Percentiles rank a stretch among this genome's conserved stretches.
phyloP scores from a whole-genome alignment of 2,113 vertebrate genomes.

The Sus scrofa region T2T-Sscrofa CM000814.6:38961501-38962000 shows the following conservation, averaged over 20 bases:
- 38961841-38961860: neutral
- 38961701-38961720: neutral
- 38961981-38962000: neutral
- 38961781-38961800: neutral
- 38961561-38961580: conserved; percentile 76
- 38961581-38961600: conserved; percentile 59
- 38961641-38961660: neutral
- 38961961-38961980: neutral
- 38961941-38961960: neutral
- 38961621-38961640: conserved; percentile 46
- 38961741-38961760: conserved; percentile 19
- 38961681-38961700: neutral
- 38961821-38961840: neutral
- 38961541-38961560: conserved; percentile 67
- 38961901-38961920: neutral
- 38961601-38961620: conserved; percentile 57
- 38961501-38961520: conserved; percentile 73
- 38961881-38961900: neutral
- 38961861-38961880: neutral
- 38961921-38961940: neutral
- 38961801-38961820: neutral
- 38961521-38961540: conserved; percentile 71
- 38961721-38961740: neutral
- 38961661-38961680: conserved; percentile 17
- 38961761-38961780: neutral